A percentile compares a stretch with the other conserved stretches of the same genome.
phyloP scores from a whole-genome alignment of 1,140 invertebrate genomes.

The Ditylenchus dipsaci region DNA sequence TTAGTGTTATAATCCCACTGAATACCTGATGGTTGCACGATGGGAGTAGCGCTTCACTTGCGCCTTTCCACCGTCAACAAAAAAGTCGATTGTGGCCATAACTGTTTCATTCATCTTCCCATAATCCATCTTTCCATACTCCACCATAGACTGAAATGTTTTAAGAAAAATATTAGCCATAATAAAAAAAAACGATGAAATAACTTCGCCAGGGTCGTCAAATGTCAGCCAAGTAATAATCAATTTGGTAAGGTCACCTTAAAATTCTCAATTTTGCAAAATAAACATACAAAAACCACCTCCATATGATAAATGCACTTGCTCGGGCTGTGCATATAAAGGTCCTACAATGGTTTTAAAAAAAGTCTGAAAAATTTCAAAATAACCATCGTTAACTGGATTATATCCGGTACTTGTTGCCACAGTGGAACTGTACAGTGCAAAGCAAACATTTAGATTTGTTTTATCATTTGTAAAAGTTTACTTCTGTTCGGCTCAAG shows the following conservation, averaged over 20 bases:
- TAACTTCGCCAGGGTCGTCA: conserved; percentile 30
- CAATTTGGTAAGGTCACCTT: conserved; percentile 21
- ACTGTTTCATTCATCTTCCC: conserved; percentile 11
- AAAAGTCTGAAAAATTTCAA: too few species aligned
- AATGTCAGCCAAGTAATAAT: conserved; percentile 45
- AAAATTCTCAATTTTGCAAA: neutral
- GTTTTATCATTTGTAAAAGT: too few species aligned
- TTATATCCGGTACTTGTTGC: too few species aligned
- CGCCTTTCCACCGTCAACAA: conserved; percentile 27
- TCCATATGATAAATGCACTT: conserved; percentile 38
- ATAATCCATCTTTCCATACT: conserved; percentile 22
- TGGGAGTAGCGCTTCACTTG: conserved; percentile 33
- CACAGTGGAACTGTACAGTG: too few species aligned
- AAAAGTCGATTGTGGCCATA: conserved; percentile 23
- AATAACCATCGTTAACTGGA: too few species aligned
- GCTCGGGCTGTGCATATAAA: conserved; percentile 38
- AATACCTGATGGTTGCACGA: conserved; percentile 30
- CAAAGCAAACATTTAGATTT: neutral
- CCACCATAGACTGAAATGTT: conserved; percentile 14
- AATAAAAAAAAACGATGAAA: neutral
- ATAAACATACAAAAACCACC: conserved; percentile 20
- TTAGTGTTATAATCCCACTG: too few species aligned
- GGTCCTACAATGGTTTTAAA: conserved; percentile 13
- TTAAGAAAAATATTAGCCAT: neutral
- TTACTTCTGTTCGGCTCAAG: too few species aligned